Evolutionary conservation across 2,888 invertebrate species (phyloP), one percentile per base, ranked within the genome.

Genomic region (Cylloceria caligata): DNA sequence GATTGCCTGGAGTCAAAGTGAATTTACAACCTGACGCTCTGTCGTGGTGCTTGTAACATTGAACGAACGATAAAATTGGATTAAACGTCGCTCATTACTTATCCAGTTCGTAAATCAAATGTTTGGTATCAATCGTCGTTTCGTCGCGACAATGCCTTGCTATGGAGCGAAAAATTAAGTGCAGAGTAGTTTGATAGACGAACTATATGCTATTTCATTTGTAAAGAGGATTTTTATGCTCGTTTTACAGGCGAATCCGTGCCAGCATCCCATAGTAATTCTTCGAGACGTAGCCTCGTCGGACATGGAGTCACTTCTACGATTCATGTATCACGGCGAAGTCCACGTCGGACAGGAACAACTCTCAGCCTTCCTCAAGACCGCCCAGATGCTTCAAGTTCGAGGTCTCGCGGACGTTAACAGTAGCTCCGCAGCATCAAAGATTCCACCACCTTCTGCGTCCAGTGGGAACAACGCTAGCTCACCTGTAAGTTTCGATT

Each of bases 241-340:
- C 13, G 13, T 52, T 52, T 90, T 90, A 5, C 87, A 94, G 94
- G 97, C 97, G 75, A 97, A 97, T 93, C 97, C 97, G 85, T 97
- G 97, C 93, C 96, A 97, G 92, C 97, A 97, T 93, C 97, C 97
- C 62, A 97, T 97, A 89, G 96, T 98, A 86, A 97, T 97, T 89
- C 94, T 98, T 85, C 95, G 97, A 90, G 97, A 97, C 93, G 97
- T 97, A 24, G 96, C 96, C 89, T 96, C 96, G 89, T 96, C 96
- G 91, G 97, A 97, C 90, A 97, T 97, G 95, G 97, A 97, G 91
- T 97, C 96, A 91, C 94, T 97, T 89, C 94, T 98, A 89, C 96
- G 97, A 93, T 98, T 97, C 94, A 97, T 98, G 97, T 98, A 98
- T 93, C 97, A 97, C 93, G 97, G 97, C 83, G 97, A 97, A 93